Base-by-base conservation (phyloP, 2,888 invertebrate species). In the Pristionchus arcanus region DNA sequence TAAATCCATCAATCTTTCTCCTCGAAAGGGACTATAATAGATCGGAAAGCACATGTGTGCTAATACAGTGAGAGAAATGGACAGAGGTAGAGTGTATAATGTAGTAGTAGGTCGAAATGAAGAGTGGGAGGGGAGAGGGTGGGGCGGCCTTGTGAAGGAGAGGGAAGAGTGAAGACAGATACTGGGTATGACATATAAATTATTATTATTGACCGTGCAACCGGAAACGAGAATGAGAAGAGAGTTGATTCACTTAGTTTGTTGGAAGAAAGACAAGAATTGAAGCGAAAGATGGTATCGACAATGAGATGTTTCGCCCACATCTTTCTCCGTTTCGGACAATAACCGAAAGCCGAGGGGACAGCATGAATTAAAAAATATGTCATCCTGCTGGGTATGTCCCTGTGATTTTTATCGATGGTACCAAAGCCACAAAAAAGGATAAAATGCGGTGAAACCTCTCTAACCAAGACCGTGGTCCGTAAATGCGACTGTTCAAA, bases 11-110 rank as follows among this genome's bases (percentile, higher is more conserved):
- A 77, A 42, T 42, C 42, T 28, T 15, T 74, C 25, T 42, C 37
- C 77, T 77, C 77, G 77, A 31, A 59, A 15, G 59, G 42, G 28
- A 28, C 71, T 71, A 77, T 37, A 77, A 77, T 77, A 77, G 77
- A 21, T 77, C 77, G 77, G 42, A 42, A 37, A 77, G 77, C 77
- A 77, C n/a, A 77, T 77, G 77, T 74, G 74, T 77, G 77, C 77
- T 42, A 77, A 77, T 84, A 53, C 55, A 84, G 59, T 37, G 59
- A 59, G 86, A 90, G 90, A 85, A 89, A 90, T 87, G 89, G 85
- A 89, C 68, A 85, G 77, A 42, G 34, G 19, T 16, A 59, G 55
- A 19, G 19, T 42, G 37, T 77, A 77, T 77, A 77, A 77, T 77
- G 77, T 77, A 77, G 37, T 31, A 37, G 77, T 77, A 81, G 55